These are phyloP conservation scores for Thalassoma bifasciatum DNA, from an alignment of 2,113 vertebrate genomes.

Conservation along the genomic window DNA sequence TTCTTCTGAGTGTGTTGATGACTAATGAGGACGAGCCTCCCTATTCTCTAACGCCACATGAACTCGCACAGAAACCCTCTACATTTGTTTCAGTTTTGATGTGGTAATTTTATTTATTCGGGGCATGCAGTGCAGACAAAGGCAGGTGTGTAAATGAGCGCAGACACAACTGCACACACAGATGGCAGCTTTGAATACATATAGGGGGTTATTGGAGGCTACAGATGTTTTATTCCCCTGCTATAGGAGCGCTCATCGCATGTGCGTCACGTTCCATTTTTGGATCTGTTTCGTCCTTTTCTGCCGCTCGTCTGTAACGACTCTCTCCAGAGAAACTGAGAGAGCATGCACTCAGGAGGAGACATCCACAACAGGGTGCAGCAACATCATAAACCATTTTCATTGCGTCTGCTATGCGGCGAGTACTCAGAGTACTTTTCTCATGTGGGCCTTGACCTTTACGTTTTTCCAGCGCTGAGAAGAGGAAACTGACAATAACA, in stretches of 20 bases:
- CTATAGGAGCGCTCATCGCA: neutral
- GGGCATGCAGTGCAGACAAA: slow-evolving; percentile 41
- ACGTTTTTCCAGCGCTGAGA: slow-evolving; percentile 4
- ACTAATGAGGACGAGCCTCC: slow-evolving; percentile 42
- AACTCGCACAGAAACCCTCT: slow-evolving; percentile 21
- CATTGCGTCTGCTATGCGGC: slow-evolving; percentile 21
- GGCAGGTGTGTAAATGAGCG: slow-evolving; percentile 55
- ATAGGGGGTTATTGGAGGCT: slow-evolving; percentile 22
- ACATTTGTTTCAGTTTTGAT: slow-evolving; percentile 68
- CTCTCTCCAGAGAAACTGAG: slow-evolving; percentile 1
- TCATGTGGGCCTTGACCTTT: slow-evolving; percentile 27
- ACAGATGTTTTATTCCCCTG: slow-evolving; percentile 20
- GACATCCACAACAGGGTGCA: neutral
- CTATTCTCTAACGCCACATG: slow-evolving; percentile 27
- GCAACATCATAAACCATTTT: slow-evolving; percentile 32
- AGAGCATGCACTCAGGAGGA: neutral
- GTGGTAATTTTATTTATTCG: slow-evolving; percentile 76
- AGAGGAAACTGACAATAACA: slow-evolving; percentile 2
- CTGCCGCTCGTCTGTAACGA: neutral
- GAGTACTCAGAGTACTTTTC: slow-evolving; percentile 27
- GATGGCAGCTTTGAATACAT: slow-evolving; percentile 42
- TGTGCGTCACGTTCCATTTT: neutral
- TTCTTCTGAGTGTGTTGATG: slow-evolving; percentile 32
- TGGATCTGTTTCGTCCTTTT: neutral
- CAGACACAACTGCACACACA: slow-evolving; percentile 35